Percentiles rank a stretch among this genome's conserved stretches.
These are phyloP conservation scores for Drosophila kohkoa DNA, from an alignment of 1,140 invertebrate species.

Conservation along the genomic window DNA sequence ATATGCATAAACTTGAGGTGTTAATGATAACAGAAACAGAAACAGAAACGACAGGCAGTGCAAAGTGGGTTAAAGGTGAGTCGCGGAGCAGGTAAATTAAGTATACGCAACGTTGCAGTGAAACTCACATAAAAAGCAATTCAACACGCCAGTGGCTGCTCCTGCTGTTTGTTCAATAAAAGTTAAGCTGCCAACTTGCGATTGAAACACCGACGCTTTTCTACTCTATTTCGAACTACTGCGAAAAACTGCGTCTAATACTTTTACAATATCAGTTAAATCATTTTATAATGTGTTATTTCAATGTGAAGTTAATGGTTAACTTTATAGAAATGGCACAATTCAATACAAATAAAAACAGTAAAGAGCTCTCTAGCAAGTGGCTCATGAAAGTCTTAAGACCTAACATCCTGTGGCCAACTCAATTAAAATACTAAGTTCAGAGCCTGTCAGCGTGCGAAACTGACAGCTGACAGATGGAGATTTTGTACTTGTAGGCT, in stretches of 20 bases:
- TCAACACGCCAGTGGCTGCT: constrained; percentile 25
- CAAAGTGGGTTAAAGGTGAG: constrained; percentile 65
- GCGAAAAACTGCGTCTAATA: too few species aligned
- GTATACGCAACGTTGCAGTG: constrained; percentile 72
- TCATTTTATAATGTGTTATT: too few species aligned
- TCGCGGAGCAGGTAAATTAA: constrained; percentile 39
- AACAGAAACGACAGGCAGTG: constrained; percentile 13
- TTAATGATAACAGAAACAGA: constrained; percentile 47
- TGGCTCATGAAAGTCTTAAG: constrained; percentile 41
- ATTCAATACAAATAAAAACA: too few species aligned
- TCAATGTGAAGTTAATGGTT: neutral
- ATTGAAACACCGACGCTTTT: constrained; percentile 14
- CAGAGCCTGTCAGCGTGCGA: constrained; percentile 64
- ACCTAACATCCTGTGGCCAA: constrained; percentile 41
- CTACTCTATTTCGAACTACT: neutral
- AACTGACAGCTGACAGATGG: constrained; percentile 79
- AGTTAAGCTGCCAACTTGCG: constrained; percentile 30
- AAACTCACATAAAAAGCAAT: constrained; percentile 50
- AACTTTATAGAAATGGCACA: too few species aligned
- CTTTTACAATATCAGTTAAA: too few species aligned
- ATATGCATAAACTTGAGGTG: constrained; percentile 37
- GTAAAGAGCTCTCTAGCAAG: constrained; percentile 2
- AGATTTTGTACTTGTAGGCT: constrained; percentile 6
- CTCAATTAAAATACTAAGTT: constrained; percentile 78
- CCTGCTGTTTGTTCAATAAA: constrained; percentile 77